Percentiles rank a stretch among this genome's conserved stretches.
Conservation (phyloP, 2,888 invertebrate species). For the Diplazon laetatorius region DNA sequence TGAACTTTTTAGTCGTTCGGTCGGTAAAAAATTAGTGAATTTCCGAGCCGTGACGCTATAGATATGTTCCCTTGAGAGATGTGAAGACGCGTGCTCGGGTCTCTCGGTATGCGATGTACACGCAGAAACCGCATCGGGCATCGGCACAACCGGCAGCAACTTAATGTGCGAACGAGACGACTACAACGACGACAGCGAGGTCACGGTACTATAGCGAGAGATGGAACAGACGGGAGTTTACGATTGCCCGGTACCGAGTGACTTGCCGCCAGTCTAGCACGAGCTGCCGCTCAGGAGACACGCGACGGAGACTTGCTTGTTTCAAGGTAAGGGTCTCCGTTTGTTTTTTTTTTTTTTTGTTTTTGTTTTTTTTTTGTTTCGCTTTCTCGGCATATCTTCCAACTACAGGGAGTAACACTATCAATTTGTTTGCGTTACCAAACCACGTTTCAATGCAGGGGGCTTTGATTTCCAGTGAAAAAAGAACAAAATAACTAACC, state of each 20-base stretch:
- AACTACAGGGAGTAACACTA: not conserved
- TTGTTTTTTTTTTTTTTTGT: not conserved
- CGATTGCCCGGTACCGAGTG: slow-evolving; percentile 69
- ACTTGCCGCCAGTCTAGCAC: slow-evolving; percentile 79
- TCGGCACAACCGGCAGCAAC: not conserved
- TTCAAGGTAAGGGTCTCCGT: slow-evolving; percentile 72
- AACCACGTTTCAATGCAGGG: too few species aligned
- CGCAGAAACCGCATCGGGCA: not conserved
- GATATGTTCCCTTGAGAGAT: too few species aligned
- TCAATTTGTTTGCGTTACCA: too few species aligned
- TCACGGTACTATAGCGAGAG: slow-evolving; percentile 57
- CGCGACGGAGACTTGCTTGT: slow-evolving; percentile 76
- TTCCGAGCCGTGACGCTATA: too few species aligned
- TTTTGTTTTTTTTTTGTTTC: not conserved
- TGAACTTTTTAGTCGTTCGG: too few species aligned
- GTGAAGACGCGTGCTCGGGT: slow-evolving; percentile 24
- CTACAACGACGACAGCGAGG: slow-evolving; percentile 60
- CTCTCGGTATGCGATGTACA: not conserved
- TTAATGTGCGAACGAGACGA: slow-evolving; percentile 61
- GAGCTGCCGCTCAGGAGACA: slow-evolving; percentile 81
- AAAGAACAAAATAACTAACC: too few species aligned
- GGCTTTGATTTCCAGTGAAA: too few species aligned
- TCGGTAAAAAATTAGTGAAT: too few species aligned
- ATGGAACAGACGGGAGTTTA: slow-evolving; percentile 68
- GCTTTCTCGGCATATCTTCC: not conserved